Base-by-base conservation (phyloP, 2,888 invertebrate species). In the Celastrina argiolus region DNA sequence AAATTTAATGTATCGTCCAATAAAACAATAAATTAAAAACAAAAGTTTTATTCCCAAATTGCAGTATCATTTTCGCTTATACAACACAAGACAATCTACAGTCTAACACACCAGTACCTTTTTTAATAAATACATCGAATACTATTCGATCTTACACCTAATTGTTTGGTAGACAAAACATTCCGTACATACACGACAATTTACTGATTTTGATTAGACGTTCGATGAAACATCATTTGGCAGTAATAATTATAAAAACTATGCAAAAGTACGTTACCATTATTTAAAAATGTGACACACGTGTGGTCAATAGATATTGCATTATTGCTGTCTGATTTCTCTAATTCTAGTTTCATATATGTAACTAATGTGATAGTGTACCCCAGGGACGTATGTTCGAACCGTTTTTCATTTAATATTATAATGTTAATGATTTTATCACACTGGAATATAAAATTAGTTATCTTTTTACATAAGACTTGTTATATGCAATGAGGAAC, bases 401-500 rank as follows among this genome's bases (percentile, higher is more conserved):
- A 16, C 59, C 65, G 10, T 18, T 41, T 31, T 41, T 22, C 31
- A 34, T 42, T 59, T 18, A 12, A 56, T 41, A 4, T 39, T 39
- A 34, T 18, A 66, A 14, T 18, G 22, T 18, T 14, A 31, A 59
- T 16, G 2, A 59, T 66, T 58, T 16, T 41, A 65, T 18, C 41
- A 34, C 28, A 45, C 2, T 59, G 28, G 41, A 42, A 59, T 39
- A 61, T 36, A 39, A 39, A 39, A 16, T n/a, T 31, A 18, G 61
- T 22, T 61, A 14, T 10, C 18, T 18, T 31, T 28, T 28, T 39
- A 61, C 10, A 14, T 56, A 12, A 12, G 59, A 59, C 34, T 14
- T 18, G 18, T 59, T 6, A 39, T 39, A 36, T 61, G 61, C 36
- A 16, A 39, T 61, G 39, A 70, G 68, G 68, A 70, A 70, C 68